Percentiles rank a stretch among this genome's conserved stretches.
Evolutionary conservation across 2,888 invertebrate genomes (phyloP).

Genomic region (Pristionchus mayeri): DNA sequence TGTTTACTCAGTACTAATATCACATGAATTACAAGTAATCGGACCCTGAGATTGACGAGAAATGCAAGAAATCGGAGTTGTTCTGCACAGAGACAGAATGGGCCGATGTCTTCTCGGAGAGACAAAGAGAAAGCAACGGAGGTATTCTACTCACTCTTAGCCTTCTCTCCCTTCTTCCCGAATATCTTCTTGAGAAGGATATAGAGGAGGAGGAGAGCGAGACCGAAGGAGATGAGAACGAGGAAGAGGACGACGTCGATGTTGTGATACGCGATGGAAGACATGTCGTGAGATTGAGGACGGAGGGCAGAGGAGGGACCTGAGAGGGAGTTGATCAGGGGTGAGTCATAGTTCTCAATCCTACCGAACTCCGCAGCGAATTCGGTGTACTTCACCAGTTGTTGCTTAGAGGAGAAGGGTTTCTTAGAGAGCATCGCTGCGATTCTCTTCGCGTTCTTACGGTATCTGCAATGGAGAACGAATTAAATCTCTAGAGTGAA

Average conservation of each 20-base stretch:
- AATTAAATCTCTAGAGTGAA: background rate
- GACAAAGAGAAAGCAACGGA: background rate
- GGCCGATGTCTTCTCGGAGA: conserved; percentile 36
- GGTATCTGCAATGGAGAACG: background rate
- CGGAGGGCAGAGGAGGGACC: conserved; percentile 35
- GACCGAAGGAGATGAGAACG: background rate
- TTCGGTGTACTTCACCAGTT: conserved; percentile 52
- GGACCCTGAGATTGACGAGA: background rate
- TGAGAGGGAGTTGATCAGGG: background rate
- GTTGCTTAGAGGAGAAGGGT: conserved; percentile 54
- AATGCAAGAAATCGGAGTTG: conserved; percentile 32
- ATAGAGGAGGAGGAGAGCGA: conserved; percentile 25
- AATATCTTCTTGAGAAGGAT: conserved; percentile 30
- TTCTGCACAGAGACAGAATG: background rate
- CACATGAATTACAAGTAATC: background rate
- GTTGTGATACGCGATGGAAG: conserved; percentile 25
- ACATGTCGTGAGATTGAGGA: conserved; percentile 39
- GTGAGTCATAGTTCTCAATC: background rate
- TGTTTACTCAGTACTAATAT: background rate
- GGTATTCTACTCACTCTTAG: background rate
- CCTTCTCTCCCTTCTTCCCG: background rate
- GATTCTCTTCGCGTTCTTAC: conserved; percentile 28
- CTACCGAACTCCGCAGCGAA: conserved; percentile 53
- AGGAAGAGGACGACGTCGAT: conserved; percentile 1
- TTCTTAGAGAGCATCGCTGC: conserved; percentile 41